These are phyloP conservation scores for Chionomys nivalis DNA, from an alignment of 2,113 vertebrate genomes.

Conservation along the genomic window DNA sequence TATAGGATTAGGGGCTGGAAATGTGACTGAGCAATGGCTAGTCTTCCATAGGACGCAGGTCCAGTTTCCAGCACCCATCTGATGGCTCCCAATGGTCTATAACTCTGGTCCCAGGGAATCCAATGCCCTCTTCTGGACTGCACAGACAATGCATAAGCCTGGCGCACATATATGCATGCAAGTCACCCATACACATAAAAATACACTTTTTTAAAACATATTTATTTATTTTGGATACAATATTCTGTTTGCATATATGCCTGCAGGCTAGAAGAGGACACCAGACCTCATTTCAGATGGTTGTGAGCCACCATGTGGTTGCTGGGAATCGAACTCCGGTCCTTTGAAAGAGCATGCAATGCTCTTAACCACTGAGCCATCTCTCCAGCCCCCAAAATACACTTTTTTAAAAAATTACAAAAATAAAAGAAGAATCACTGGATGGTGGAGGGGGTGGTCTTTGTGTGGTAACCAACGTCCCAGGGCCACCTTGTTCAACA, in stretches of 20 bases:
- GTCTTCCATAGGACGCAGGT: neutral
- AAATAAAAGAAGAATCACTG: neutral
- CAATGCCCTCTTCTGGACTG: neutral
- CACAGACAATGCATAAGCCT: neutral
- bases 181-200: neutral
- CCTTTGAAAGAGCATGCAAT: too few relatives aligned
- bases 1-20: neutral
- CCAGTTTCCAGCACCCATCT: neutral
- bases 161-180: neutral
- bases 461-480: neutral
- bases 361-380: too few relatives aligned
- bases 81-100: neutral
- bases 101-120: neutral
- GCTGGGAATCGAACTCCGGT: too few relatives aligned
- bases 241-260: too few relatives aligned
- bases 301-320: too few relatives aligned
- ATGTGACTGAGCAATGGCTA: neutral
- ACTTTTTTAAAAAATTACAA: neutral
- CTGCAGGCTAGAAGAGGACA: too few relatives aligned
- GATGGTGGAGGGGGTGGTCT: neutral
- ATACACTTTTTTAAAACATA: neutral
- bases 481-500: neutral
- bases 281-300: too few relatives aligned
- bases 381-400: too few relatives aligned
- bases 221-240: too few relatives aligned